These are phyloP conservation scores for Nemotelus pantherinus DNA, from an alignment of 2,888 invertebrate species.

Conservation along the genomic window DNA sequence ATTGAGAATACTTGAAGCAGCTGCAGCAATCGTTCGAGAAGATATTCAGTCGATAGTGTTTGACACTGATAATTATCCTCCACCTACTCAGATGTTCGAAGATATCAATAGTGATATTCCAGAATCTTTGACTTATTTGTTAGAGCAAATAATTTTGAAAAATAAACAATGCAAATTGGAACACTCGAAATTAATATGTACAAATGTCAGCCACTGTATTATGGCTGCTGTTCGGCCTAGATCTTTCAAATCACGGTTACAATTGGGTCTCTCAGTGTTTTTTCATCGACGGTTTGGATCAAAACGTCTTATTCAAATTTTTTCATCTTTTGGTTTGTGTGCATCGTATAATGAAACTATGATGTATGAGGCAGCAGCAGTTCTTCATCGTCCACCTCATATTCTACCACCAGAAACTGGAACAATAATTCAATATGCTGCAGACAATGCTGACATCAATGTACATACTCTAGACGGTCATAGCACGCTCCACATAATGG, in stretches of 20 bases:
- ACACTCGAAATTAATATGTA: too few relatives aligned
- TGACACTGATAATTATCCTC: neutral
- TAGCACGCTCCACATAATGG: too few relatives aligned
- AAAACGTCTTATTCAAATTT: neutral
- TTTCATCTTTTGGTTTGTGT: neutral
- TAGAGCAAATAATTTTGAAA: neutral
- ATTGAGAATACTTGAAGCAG: slow-evolving; percentile 38
- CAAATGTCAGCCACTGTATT: too few relatives aligned
- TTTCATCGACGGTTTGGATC: neutral
- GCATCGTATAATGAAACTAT: slow-evolving; percentile 53
- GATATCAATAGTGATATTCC: slow-evolving; percentile 43
- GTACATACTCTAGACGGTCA: too few relatives aligned
- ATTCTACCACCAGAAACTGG: slow-evolving; percentile 54
- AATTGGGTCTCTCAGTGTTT: neutral
- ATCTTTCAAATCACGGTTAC: too few relatives aligned
- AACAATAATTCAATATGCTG: slow-evolving; percentile 55
- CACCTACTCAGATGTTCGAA: slow-evolving; percentile 41
- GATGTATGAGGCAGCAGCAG: slow-evolving; percentile 53
- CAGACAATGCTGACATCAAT: neutral
- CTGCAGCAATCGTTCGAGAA: slow-evolving; percentile 46
- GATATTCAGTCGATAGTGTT: slow-evolving; percentile 42
- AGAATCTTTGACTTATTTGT: slow-evolving; percentile 31
- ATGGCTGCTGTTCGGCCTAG: too few relatives aligned
- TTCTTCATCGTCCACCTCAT: slow-evolving; percentile 53
- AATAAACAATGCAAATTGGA: neutral